Conservation (phyloP, 2,888 invertebrate genomes). For the Andrena marginata region DNA sequence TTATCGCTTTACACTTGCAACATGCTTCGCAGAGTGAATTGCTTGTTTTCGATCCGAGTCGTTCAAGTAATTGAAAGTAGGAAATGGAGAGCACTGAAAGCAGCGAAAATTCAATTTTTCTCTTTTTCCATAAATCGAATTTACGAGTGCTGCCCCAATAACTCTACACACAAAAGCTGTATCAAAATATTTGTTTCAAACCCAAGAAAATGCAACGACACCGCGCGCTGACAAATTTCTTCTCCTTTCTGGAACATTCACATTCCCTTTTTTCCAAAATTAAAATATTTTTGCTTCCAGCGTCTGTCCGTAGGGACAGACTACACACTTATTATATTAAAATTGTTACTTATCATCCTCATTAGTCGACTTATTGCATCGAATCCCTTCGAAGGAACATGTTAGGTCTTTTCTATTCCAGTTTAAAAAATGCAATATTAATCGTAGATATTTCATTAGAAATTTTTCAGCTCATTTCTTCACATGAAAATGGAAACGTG, state of each 20-base stretch:
- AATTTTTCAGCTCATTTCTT: background rate
- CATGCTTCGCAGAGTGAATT: background rate
- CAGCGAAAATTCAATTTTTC: background rate
- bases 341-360: no score
- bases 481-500: background rate
- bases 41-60: background rate
- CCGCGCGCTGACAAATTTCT: no score
- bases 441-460: background rate
- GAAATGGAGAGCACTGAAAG: background rate
- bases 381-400: no score
- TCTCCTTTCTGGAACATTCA: no score
- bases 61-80: conserved; percentile 10
- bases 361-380: no score
- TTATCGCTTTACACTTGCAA: background rate
- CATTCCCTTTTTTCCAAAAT: no score
- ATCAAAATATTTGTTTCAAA: background rate
- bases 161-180: background rate
- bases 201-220: background rate
- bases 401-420: background rate
- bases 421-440: background rate
- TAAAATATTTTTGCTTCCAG: no score
- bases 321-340: no score
- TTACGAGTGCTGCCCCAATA: background rate
- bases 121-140: background rate
- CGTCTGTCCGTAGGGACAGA: no score